Conservation (phyloP, 2,113 vertebrate genomes). For the Macrotis lagotis region DNA sequence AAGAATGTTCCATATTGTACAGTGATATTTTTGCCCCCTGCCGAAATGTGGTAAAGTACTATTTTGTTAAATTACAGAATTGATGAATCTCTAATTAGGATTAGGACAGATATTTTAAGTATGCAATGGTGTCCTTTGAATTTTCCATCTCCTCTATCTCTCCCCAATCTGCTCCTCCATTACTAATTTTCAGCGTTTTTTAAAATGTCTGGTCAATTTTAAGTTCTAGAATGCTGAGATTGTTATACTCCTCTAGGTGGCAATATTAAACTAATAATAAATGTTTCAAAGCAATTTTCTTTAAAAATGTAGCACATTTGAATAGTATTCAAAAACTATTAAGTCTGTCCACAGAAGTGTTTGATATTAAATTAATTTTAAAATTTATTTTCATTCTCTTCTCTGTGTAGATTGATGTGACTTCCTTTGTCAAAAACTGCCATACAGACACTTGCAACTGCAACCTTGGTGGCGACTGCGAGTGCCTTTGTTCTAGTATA, state of each 20-base stretch:
- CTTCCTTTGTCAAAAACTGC: conserved; percentile 98
- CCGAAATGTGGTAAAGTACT: conserved; percentile 94
- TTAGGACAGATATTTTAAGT: not conserved
- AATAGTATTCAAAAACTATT: conserved; percentile 29
- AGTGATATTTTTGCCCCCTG: conserved; percentile 97
- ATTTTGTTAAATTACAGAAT: conserved; percentile 78
- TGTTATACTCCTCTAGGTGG: conserved; percentile 12
- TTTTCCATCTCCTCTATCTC: not conserved
- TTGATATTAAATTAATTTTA: conserved; percentile 28
- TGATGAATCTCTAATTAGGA: conserved; percentile 1
- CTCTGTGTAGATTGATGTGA: conserved; percentile 92
- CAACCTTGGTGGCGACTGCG: conserved; percentile 96
- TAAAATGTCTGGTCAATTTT: not conserved
- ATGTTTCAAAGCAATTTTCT: conserved; percentile 33
- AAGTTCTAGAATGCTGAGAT: not conserved
- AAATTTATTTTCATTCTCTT: conserved; percentile 17
- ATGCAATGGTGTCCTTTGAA: not conserved
- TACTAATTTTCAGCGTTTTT: not conserved
- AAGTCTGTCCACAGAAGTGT: conserved; percentile 37
- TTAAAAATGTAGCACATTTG: conserved; percentile 23
- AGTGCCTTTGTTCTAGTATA: conserved; percentile 96
- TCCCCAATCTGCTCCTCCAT: not conserved
- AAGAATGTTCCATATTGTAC: conserved; percentile 96
- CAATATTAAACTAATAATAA: conserved; percentile 1
- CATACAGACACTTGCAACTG: conserved; percentile 98